Evolutionary conservation across 1,140 invertebrate species (phyloP).

Genomic region (Semibalanus balanoides): DNA sequence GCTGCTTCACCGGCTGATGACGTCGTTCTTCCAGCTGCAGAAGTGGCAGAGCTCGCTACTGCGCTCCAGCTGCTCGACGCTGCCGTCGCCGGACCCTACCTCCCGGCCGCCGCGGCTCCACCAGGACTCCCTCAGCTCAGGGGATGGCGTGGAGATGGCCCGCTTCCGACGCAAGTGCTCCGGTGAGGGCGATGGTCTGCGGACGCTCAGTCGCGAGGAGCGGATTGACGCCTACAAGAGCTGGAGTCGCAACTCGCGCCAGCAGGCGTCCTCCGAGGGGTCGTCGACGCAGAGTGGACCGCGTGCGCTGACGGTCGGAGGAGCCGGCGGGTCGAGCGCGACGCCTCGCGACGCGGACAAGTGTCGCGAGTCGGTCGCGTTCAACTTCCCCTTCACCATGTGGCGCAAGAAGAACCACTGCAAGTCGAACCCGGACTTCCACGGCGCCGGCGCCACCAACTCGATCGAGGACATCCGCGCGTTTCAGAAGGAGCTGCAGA

Average conservation of each 20-base stretch:
- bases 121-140: neutral
- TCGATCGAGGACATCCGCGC: slow-evolving; percentile 33
- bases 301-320: neutral
- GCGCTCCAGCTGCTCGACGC: slow-evolving; percentile 29
- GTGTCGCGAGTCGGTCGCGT: neutral
- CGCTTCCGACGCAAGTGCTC: neutral
- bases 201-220: neutral
- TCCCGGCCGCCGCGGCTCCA: neutral
- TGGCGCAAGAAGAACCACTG: slow-evolving; percentile 1
- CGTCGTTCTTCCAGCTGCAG: slow-evolving; percentile 32
- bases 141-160: neutral
- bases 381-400: neutral
- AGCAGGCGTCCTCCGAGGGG: neutral
- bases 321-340: neutral
- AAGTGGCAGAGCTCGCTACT: slow-evolving; percentile 35
- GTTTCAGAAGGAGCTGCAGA: slow-evolving; percentile 39
- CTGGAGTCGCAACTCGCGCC: neutral
- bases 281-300: neutral
- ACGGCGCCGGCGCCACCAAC: neutral
- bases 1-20: slow-evolving; percentile 41
- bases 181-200: neutral
- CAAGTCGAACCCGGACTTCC: neutral
- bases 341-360: neutral
- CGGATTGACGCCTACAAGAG: neutral
- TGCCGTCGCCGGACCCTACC: slow-evolving; percentile 25